Conservation (phyloP, 1,140 invertebrate genomes). For the Drosophila dunni region DNA sequence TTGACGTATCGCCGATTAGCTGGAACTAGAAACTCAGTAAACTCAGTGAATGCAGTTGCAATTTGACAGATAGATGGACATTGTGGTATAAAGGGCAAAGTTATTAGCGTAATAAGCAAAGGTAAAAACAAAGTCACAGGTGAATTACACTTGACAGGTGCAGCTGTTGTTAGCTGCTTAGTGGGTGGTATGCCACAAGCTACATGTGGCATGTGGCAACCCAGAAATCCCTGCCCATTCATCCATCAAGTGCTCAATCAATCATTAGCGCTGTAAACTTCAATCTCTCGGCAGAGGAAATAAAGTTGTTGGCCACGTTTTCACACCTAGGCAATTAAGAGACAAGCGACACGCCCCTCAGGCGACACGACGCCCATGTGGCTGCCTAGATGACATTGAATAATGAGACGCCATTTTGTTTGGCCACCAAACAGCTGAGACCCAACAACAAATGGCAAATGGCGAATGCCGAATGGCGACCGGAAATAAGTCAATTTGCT, state of each 20-base stretch:
- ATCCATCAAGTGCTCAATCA: conserved; percentile 80
- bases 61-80: conserved; percentile 48
- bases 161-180: conserved; percentile 59
- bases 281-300: conserved; percentile 37
- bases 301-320: conserved; percentile 58
- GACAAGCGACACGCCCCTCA: conserved; percentile 36
- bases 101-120: conserved; percentile 73
- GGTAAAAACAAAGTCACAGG: conserved; percentile 33
- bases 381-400: conserved; percentile 74
- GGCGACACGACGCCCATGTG: conserved; percentile 32
- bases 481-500: conserved; percentile 82
- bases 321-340: conserved; percentile 80
- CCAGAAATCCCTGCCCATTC: conserved; percentile 38
- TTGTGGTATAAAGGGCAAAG: conserved; percentile 71
- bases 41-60: conserved; percentile 53
- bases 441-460: conserved; percentile 42
- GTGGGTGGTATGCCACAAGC: conserved; percentile 14
- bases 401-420: conserved; percentile 79
- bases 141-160: conserved; percentile 73
- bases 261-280: conserved; percentile 75
- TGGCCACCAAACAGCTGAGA: conserved; percentile 69
- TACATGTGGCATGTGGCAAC: conserved; percentile 46
- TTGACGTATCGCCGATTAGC: conserved; percentile 14
- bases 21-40: conserved; percentile 23
- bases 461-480: conserved; percentile 51